These are phyloP conservation scores for Lithophane semibrunnea DNA, from an alignment of 2,888 invertebrate genomes.

Conservation along the genomic window DNA sequence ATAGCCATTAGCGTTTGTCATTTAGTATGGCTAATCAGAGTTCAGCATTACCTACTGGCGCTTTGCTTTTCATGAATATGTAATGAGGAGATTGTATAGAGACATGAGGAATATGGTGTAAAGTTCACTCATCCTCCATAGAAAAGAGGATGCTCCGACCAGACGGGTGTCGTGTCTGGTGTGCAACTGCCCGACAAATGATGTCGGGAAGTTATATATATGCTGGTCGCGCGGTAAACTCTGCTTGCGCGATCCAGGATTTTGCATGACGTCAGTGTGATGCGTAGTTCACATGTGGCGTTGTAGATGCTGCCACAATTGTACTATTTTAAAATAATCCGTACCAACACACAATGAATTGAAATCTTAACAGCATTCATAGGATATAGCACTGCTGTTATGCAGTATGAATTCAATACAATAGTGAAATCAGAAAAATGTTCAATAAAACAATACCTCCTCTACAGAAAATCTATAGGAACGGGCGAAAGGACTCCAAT, in stretches of 20 bases:
- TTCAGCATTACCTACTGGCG: constrained; percentile 4
- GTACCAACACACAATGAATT: neutral
- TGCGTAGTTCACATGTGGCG: no score
- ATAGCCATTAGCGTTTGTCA: constrained; percentile 37
- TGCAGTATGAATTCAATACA: neutral
- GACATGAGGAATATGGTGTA: no score
- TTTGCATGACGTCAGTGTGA: no score
- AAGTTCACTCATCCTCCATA: no score
- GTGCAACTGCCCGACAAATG: no score
- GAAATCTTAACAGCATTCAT: neutral
- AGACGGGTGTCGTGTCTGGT: no score
- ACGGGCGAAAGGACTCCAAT: constrained; percentile 51
- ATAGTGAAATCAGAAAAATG: neutral
- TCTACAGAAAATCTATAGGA: constrained; percentile 20
- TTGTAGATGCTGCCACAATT: no score
- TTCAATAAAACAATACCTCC: constrained; percentile 9
- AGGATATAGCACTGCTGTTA: neutral
- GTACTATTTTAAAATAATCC: neutral
- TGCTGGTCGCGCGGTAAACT: no score
- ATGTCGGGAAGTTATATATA: no score
- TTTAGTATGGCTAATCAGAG: constrained; percentile 35
- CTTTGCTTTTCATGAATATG: constrained; percentile 30
- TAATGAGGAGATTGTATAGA: constrained; percentile 7
- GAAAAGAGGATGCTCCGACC: no score
- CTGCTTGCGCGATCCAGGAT: no score